Percentiles rank a stretch among this genome's conserved stretches.
phyloP scores from a whole-genome alignment of 2,797 vertebrate genomes.

The Schizopygopsis malacanthus region DNA sequence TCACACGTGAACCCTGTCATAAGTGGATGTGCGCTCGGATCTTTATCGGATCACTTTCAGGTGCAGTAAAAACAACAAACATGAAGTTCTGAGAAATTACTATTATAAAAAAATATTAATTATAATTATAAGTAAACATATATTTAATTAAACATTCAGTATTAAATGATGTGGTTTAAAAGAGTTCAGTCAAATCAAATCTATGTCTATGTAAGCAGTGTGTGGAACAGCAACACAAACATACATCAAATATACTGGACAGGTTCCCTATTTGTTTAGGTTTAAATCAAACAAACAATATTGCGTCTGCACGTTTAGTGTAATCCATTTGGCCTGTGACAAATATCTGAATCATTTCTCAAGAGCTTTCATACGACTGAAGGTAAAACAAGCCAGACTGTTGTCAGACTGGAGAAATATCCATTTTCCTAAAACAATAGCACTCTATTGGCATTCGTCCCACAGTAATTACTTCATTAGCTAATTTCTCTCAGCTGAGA shows the following conservation, averaged over 20 bases:
- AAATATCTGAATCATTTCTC: conserved; percentile 54
- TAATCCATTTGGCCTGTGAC: conserved; percentile 53
- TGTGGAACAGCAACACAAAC: conserved; percentile 8
- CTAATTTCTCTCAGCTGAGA: conserved; percentile 65
- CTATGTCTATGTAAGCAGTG: neutral
- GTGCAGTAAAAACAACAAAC: neutral
- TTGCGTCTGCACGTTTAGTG: conserved; percentile 31
- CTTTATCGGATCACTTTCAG: too few relatives aligned
- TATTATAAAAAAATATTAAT: neutral
- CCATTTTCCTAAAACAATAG: conserved; percentile 63
- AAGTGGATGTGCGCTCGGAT: too few relatives aligned
- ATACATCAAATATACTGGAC: conserved; percentile 22
- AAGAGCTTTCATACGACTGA: conserved; percentile 55
- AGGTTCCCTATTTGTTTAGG: conserved; percentile 12
- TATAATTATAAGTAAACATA: neutral
- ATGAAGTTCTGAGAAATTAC: neutral
- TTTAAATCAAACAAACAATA: conserved; percentile 42
- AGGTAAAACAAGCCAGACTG: conserved; percentile 56
- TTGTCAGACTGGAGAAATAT: conserved; percentile 58
- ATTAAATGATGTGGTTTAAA: neutral
- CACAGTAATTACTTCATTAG: conserved; percentile 67
- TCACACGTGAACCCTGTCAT: too few relatives aligned
- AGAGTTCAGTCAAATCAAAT: neutral
- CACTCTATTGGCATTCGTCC: conserved; percentile 56
- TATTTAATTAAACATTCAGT: neutral